These are phyloP conservation scores for Pocillopora damicornis DNA, from an alignment of 64 coral and sea anemone genomes.

Conservation along the genomic window DNA sequence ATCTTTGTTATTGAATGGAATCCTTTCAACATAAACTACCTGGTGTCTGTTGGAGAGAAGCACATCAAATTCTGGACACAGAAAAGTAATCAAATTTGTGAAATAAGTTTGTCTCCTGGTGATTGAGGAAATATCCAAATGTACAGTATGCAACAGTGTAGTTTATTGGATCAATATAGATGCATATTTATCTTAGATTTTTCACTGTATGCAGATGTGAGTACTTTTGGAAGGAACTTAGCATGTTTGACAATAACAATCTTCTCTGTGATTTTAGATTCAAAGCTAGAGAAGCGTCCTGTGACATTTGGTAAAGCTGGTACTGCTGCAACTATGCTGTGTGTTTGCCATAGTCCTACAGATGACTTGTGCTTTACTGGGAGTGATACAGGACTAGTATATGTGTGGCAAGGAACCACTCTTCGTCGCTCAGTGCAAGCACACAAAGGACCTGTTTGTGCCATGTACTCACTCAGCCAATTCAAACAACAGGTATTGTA, in stretches of 20 bases:
- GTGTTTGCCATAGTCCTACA: conserved; percentile 91
- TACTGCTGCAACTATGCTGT: conserved; percentile 89
- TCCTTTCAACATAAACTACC: conserved; percentile 84
- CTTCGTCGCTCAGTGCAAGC: conserved; percentile 77
- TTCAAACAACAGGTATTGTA: conserved; percentile 62
- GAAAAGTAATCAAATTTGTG: conserved; percentile 46
- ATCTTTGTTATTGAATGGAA: conserved; percentile 98
- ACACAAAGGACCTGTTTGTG: conserved; percentile 89
- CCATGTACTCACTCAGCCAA: conserved; percentile 88
- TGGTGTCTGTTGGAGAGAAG: conserved; percentile 97
- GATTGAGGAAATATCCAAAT: too few species aligned
- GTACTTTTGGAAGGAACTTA: neutral
- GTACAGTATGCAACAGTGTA: too few species aligned
- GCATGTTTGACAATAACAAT: neutral
- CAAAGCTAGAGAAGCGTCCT: conserved; percentile 93
- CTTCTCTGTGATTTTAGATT: conserved; percentile 21
- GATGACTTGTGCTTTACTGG: conserved; percentile 96
- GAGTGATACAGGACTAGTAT: conserved; percentile 81
- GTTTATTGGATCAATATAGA: too few species aligned
- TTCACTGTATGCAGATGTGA: too few species aligned
- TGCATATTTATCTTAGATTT: too few species aligned
- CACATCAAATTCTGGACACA: conserved; percentile 99
- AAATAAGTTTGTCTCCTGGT: neutral
- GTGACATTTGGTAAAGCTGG: conserved; percentile 97
- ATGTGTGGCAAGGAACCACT: conserved; percentile 92